Evolutionary conservation across 2,113 vertebrate genomes (phyloP), one percentile per base, ranked within the genome.

Genomic region (Gobius niger): DNA sequence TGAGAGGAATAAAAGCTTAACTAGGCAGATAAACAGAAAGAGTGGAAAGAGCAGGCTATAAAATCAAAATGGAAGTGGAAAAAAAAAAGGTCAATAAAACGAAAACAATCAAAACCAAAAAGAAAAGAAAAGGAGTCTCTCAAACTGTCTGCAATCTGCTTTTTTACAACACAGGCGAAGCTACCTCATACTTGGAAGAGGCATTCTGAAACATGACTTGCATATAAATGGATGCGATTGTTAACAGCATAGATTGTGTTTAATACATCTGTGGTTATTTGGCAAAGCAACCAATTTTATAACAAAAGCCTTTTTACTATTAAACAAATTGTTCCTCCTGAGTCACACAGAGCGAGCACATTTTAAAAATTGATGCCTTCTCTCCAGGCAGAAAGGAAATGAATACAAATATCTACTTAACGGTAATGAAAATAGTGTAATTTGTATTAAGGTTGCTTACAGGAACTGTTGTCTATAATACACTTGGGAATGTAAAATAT

Each of bases 71-170:
- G 51, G 14, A 73, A n/a, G 34, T 12, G 2, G 49, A 63, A 18
- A 69, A 44, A n/a, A 42, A 52, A 44, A 85, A 6, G 12, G 70
- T 75, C 70, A 71, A 67, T 75, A 82, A 80, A 80, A 75, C 68
- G 53, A 77, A 68, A 74, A 68, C 63, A 78, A 73, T 69, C 70
- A 65, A 69, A 67, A 67, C 4, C 18, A 41, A 11, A 44, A 19
- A 19, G 40, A 4, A 18, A 44, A 19, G 16, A 47, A 4, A 50
- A 60, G 41, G 8, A 16, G 44, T 52, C 59, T 52, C 59, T 16
- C 50, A 42, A 69, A 69, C 40, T 24, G 51, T 81, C 47, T 56
- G 47, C 59, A 52, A 53, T 54, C n/a, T 50, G 64, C 72, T 62
- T 78, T 78, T 83, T 78, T 76, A 80, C 66, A 66, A 51, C n/a